phyloP scores from a whole-genome alignment of 2,113 vertebrate genomes.

The Motacilla tschutschensis region DNA sequence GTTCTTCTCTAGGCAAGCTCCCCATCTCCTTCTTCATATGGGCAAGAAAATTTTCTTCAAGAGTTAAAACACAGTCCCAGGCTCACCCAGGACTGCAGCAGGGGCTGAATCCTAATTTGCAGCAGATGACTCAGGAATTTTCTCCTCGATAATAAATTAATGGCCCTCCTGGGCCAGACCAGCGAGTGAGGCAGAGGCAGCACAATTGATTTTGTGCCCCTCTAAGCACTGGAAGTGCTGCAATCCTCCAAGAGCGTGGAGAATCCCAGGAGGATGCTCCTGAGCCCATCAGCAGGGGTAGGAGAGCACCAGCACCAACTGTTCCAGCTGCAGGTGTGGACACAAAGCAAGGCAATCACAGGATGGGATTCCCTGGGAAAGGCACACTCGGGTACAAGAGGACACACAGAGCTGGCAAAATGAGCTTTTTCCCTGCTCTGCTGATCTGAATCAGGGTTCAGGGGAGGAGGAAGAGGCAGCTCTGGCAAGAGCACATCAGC shows the following conservation, averaged over 20 bases:
- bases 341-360: background rate
- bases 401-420: background rate
- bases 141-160: background rate
- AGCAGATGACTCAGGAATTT: conserved; percentile 34
- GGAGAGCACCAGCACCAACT: background rate
- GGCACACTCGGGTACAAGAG: background rate
- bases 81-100: background rate
- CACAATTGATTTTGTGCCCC: background rate
- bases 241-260: background rate
- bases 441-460: background rate
- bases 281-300: background rate
- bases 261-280: background rate
- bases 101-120: background rate
- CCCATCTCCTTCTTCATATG: fast-evolving
- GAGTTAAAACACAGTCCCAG: background rate
- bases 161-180: background rate
- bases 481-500: background rate
- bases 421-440: background rate
- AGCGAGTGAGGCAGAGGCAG: background rate
- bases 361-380: fast-evolving
- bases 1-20: background rate
- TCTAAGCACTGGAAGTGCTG: background rate
- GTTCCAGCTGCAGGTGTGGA: background rate
- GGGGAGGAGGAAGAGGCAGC: background rate
- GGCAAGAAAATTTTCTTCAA: background rate